Base-by-base conservation (phyloP, 2,888 invertebrate species). In the Encarsia formosa region DNA sequence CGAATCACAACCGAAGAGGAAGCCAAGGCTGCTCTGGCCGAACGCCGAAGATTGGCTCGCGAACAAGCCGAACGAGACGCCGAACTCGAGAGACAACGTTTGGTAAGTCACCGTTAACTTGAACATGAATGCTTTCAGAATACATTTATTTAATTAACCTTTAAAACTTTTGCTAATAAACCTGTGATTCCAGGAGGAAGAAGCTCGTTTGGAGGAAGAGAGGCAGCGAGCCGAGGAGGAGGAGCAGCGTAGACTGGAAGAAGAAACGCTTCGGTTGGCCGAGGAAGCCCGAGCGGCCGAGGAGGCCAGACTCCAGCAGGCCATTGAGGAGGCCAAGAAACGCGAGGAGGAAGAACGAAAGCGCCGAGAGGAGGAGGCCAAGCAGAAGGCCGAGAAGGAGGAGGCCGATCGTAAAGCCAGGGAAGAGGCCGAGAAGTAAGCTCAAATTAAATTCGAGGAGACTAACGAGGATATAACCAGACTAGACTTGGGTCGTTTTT, bases 41-140 rank as follows among this genome's bases (percentile, higher is more conserved):
- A 95, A 77, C 81, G 91, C 56, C 78, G 95, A 60, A 81, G 92
- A 52, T 78, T 91, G 54, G 94, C 93, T 11, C 76, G 95, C 16
- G 95, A 94, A 76, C 93, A 94, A 73, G 88, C 93, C 11, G 95
- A 96, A 78, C 76, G 86, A 54, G 91, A 91, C 75, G 93, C 93
- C 2, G 92, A 94, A 73, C 76, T 87, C 43, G 93, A 93, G 76
- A 79, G 88, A 62, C 79, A 78, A 63, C 75, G 80, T 71, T 74
- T 76, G 70, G 81, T 80, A 67, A 61, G 68, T 64, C n/a, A 9
- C n/a, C n/a, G 8, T 34, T 34, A 5, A 5, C n/a, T 34, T 34
- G n/a, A n/a, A n/a, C n/a, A n/a, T n/a, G n/a, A n/a, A n/a, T n/a
- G n/a, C n/a, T 26, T 26, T 26, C 11, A 26, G 11, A 26, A 26